Conservation (phyloP, 2,888 invertebrate genomes). For the Cheilosia vernalis region DNA sequence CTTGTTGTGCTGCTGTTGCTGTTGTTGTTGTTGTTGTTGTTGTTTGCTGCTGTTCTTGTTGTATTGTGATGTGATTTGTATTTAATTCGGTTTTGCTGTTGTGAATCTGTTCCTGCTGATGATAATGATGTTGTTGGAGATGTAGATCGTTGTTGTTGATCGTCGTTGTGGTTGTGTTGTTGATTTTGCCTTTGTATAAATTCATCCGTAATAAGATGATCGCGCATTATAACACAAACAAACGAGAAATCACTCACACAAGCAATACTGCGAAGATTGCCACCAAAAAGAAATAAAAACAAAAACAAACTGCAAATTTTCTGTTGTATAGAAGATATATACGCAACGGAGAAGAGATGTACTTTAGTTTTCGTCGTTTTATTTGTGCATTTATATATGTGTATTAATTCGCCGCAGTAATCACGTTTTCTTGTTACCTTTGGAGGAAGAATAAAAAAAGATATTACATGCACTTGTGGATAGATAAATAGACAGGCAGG, state of each 20-base stretch:
- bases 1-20: slow-evolving; percentile 43
- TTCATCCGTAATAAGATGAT: slow-evolving; percentile 73
- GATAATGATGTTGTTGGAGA: slow-evolving; percentile 36
- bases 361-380: slow-evolving; percentile 19
- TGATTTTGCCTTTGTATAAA: slow-evolving; percentile 69
- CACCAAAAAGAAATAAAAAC: slow-evolving; percentile 66
- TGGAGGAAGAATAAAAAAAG: background rate
- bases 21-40: background rate
- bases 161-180: slow-evolving; percentile 24
- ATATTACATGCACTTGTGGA: background rate
- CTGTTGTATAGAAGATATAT: slow-evolving; percentile 8
- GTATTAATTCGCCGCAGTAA: slow-evolving; percentile 18
- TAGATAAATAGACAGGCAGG: slow-evolving; percentile 11
- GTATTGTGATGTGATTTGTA: slow-evolving; percentile 57
- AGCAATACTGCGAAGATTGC: slow-evolving; percentile 44
- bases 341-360: slow-evolving; percentile 26
- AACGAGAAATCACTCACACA: slow-evolving; percentile 48
- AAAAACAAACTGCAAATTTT: slow-evolving; percentile 62
- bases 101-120: slow-evolving; percentile 34
- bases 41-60: slow-evolving; percentile 35
- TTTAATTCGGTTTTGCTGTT: slow-evolving; percentile 61
- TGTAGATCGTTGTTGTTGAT: slow-evolving; percentile 36
- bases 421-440: slow-evolving; percentile 20
- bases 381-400: background rate
- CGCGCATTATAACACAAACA: slow-evolving; percentile 71